Evolutionary conservation across 2,113 vertebrate species (phyloP).

Genomic region (Tylochromis polylepis): DNA sequence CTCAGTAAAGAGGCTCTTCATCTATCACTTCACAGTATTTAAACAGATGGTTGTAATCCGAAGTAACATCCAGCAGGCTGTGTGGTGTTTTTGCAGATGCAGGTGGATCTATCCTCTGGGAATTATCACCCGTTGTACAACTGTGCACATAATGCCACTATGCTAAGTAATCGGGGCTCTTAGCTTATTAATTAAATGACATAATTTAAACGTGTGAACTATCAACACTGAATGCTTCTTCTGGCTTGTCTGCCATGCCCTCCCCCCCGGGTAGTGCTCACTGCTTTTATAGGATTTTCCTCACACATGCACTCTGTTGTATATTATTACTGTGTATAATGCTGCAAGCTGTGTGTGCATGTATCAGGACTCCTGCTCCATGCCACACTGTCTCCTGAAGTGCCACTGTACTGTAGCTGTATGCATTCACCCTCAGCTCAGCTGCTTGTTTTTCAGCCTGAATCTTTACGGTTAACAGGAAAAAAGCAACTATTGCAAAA

Average conservation of each 20-base stretch:
- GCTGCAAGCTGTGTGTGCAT: neutral
- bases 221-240: neutral
- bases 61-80: slow-evolving; percentile 16
- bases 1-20: slow-evolving; percentile 31
- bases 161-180: neutral
- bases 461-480: neutral
- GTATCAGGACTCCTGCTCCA: neutral
- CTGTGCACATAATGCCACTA: neutral
- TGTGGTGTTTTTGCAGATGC: slow-evolving; percentile 8
- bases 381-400: neutral
- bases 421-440: neutral
- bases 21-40: slow-evolving; percentile 22
- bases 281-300: neutral
- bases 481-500: neutral
- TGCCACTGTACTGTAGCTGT: neutral
- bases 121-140: neutral
- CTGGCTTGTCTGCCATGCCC: neutral
- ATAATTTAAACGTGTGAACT: neutral
- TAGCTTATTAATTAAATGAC: neutral
- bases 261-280: neutral
- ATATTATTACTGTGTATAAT: neutral
- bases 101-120: neutral
- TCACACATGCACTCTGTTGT: neutral
- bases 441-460: neutral
- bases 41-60: slow-evolving; percentile 44